Evolutionary conservation across 2,888 invertebrate species (phyloP).

Genomic region (Pachycephus smyrnensis): DNA sequence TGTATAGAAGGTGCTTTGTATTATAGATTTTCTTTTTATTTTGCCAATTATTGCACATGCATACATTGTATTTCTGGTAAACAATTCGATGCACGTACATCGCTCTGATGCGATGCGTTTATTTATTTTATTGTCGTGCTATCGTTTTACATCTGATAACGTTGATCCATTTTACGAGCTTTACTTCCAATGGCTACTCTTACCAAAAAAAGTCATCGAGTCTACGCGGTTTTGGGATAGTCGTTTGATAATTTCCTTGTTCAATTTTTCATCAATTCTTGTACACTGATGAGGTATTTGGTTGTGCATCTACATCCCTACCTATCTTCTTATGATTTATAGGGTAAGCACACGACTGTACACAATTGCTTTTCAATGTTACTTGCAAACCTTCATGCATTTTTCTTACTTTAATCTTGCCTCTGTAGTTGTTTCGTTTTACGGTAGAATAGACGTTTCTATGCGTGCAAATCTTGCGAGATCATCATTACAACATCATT

Average conservation of each 20-base stretch:
- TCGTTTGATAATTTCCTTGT: neutral
- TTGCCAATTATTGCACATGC: neutral
- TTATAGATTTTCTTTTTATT: neutral
- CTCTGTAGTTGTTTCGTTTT: neutral
- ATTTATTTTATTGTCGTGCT: neutral
- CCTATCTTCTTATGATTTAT: conserved; percentile 60
- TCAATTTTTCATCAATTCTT: conserved; percentile 13
- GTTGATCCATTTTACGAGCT: neutral
- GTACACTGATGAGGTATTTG: conserved; percentile 44
- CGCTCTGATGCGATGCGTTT: neutral
- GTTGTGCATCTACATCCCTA: conserved; percentile 55
- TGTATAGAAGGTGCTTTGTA: too few species aligned
- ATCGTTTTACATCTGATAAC: neutral
- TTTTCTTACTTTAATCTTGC: neutral
- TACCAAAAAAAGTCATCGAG: too few species aligned
- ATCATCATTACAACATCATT: neutral
- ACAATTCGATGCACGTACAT: neutral
- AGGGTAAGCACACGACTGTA: conserved; percentile 63
- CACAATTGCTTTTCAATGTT: conserved; percentile 35
- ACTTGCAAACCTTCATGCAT: neutral
- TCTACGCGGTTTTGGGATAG: too few species aligned
- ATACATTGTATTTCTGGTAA: neutral
- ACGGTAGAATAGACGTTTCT: neutral
- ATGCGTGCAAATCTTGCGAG: neutral
- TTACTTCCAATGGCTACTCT: too few species aligned